Evolutionary conservation across 2,888 invertebrate genomes (phyloP), one percentile per base, ranked within the genome.

Genomic region (Microchrysa polita): DNA sequence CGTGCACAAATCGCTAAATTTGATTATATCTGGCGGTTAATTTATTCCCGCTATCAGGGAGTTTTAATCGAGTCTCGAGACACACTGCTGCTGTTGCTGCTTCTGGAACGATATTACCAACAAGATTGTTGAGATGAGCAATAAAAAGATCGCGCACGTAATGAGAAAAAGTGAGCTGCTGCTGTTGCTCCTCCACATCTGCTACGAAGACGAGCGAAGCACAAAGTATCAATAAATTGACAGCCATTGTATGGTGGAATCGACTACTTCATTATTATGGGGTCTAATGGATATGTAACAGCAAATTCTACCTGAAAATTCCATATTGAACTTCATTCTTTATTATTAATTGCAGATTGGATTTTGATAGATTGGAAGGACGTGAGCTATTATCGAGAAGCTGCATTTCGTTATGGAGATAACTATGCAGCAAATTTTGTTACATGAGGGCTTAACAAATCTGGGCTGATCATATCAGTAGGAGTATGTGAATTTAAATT

Each of bases 1-100:
- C 72, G 67, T 61, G 71, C 74, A 74, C 59, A 72, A 74, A 74
- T 59, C 57, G 53, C 48, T 63, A 72, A 72, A 72, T 74, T 74
- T 59, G 74, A 74, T 74, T 74, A 72, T 72, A 72, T 74, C 74
- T 74, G 65, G 67, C 67, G 40, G 74, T 74, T 74, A 74, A 74
- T 74, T 74, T 74, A 74, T 63, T 63, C 67, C 65, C 65, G 65
- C 72, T 74, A 74, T 74, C 72, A 60, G 59, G 16, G 48, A 57
- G 44, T 72, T 74, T 74, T 67, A 72, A 74, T 74, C 72, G 55
- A 57, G n/a, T 67, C 55, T 9, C 12, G n/a, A 55, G 48, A 34
- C 27, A 34, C 48, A 44, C n/a, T n/a, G n/a, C n/a, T n/a, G n/a
- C n/a, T n/a, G n/a, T n/a, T n/a, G n/a, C n/a, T n/a, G n/a, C n/a